A percentile compares a stretch with the other conserved stretches of the same genome.
Conservation (phyloP, 2,113 vertebrate genomes). For the Notechis scutatus region DNA sequence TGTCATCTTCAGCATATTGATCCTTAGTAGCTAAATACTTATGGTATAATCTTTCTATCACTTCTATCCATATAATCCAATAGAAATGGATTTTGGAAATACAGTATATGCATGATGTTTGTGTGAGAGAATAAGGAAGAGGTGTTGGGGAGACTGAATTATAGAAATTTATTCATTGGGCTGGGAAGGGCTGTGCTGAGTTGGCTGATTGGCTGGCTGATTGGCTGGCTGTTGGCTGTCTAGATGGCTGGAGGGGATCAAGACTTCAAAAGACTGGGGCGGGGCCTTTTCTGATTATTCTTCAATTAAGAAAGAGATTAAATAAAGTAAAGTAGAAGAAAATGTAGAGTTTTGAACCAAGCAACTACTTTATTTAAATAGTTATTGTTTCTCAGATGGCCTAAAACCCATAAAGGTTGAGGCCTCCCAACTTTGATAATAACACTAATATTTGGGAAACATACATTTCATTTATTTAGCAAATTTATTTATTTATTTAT, state of each 20-base stretch:
- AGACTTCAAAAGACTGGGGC: not conserved
- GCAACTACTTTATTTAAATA: not conserved
- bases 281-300: not conserved
- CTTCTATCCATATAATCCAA: not conserved
- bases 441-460: not conserved
- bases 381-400: not conserved
- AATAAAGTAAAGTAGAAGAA: not conserved
- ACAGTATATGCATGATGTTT: not conserved
- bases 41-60: too few species aligned
- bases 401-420: not conserved
- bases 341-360: not conserved
- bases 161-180: not conserved
- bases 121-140: too few species aligned
- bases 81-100: not conserved
- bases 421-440: not conserved
- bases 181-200: not conserved
- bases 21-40: too few species aligned
- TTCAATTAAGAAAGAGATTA: not conserved
- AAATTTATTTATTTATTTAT: too few species aligned
- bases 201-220: not conserved
- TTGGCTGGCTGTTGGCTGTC: not conserved
- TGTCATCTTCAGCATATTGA: too few species aligned
- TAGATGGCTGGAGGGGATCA: not conserved
- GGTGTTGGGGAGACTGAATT: not conserved
- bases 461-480: not conserved